A percentile compares a stretch with the other conserved stretches of the same genome.
Conservation (phyloP, 1,140 invertebrate genomes). For the Metopolophium dirhodum region DNA sequence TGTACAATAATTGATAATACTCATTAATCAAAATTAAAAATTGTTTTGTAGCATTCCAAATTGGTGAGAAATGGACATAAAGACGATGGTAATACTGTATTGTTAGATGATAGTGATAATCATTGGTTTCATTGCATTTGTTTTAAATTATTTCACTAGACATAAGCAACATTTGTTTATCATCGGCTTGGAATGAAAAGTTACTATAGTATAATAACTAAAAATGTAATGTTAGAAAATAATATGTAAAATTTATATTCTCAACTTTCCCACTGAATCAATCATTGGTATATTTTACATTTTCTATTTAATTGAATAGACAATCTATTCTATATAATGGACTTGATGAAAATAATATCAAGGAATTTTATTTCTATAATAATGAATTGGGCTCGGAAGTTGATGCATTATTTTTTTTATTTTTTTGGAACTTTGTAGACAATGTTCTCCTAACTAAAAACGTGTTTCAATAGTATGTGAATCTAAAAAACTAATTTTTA, state of each 20-base stretch:
- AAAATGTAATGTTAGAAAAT: neutral
- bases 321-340: no score
- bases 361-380: neutral
- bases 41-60: slow-evolving; percentile 7
- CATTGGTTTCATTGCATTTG: neutral
- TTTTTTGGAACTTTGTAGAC: no score
- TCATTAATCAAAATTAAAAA: neutral
- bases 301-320: neutral
- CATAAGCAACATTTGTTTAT: neutral
- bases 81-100: neutral
- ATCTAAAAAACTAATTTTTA: no score
- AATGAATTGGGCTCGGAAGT: no score
- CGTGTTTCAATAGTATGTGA: no score
- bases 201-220: neutral
- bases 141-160: neutral
- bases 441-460: no score
- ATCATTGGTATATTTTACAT: neutral
- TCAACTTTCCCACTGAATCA: neutral
- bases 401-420: no score
- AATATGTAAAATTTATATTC: neutral
- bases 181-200: neutral
- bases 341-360: neutral
- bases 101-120: neutral
- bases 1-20: neutral
- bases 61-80: neutral